Base-by-base conservation (phyloP, 2,113 vertebrate genomes). In the Pao palembangensis region DNA sequence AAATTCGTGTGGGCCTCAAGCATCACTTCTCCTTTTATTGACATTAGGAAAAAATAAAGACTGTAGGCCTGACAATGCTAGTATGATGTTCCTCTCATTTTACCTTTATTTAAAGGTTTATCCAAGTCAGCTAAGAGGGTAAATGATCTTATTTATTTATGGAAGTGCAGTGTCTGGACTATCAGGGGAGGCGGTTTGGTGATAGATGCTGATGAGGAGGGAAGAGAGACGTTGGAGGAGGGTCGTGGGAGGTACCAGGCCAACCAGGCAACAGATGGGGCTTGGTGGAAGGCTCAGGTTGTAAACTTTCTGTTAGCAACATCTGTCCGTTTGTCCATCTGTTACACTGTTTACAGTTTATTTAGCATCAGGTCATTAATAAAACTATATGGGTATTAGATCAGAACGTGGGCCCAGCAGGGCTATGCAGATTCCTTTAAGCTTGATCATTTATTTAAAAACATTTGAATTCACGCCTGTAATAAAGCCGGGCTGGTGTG, bases 301-400 rank as follows among this genome's bases (percentile, higher is more conserved):
- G 86, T 89, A 88, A 91, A 88, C 79, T 89, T 91, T 88, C 82
- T 84, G 88, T 91, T 88, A 10, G 81, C 58, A 89, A 91, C 89
- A 91, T 92, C 90, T 92, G 90, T 87, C 85, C 75, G 52, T 87
- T 89, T 83, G 70, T 87, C 91, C 90, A 89, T 90, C 90, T 92
- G 90, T 69, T 83, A 85, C 52, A 72, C 63, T 61, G 67, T 78
- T 84, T 78, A 84, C 76, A 76, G 71, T 82, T 88, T 86, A 69
- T 73, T 75, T 71, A 74, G 79, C 38, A 28, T 41, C 79, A 56
- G 57, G 60, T 68, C 0, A 72, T 84, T 63, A 68, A 51, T 85
- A 68, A 65, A 79, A 72, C 31, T 61, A 59, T 46, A 38, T 12
- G 34, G 19, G 11, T 55, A 20, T 14, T 28, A 66, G 58, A 17